Evolutionary conservation across 2,113 vertebrate species (phyloP).

Genomic region (Penelope pileata): DNA sequence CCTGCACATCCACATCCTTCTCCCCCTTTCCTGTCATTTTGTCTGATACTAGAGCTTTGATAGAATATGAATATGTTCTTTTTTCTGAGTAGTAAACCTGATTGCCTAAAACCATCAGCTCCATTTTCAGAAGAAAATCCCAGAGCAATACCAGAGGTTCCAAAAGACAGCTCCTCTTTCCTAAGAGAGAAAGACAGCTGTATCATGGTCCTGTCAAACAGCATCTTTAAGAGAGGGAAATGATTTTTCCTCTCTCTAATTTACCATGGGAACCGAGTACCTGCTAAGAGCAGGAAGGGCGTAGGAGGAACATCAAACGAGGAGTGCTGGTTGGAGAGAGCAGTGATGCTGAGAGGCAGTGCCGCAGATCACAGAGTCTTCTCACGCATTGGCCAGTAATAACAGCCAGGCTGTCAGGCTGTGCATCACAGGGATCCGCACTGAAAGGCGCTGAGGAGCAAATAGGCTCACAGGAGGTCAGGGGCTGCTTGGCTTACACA

Average conservation of each 20-base stretch:
- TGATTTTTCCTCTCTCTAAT: not conserved
- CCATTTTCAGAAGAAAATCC: not conserved
- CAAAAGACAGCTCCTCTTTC: not conserved
- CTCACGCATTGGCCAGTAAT: not conserved
- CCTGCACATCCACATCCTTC: not conserved
- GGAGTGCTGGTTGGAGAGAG: not conserved
- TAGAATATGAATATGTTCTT: not conserved
- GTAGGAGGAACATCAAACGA: not conserved
- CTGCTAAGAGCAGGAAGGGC: not conserved
- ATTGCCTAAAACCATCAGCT: not conserved
- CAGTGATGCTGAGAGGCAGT: accelerated
- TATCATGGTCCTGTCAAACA: not conserved
- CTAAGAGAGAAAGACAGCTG: not conserved
- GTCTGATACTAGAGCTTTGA: not conserved
- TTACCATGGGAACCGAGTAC: not conserved
- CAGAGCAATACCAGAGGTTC: not conserved
- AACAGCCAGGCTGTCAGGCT: no score
- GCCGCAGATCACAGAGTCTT: not conserved
- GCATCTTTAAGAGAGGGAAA: not conserved
- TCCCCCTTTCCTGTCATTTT: not conserved
- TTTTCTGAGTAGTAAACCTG: not conserved
- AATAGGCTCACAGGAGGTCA: not conserved
- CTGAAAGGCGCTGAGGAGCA: not conserved
- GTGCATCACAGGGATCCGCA: not conserved
- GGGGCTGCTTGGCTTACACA: not conserved